Evolutionary conservation across 2,888 invertebrate species (phyloP).

Genomic region (Sympetrum striolatum): DNA sequence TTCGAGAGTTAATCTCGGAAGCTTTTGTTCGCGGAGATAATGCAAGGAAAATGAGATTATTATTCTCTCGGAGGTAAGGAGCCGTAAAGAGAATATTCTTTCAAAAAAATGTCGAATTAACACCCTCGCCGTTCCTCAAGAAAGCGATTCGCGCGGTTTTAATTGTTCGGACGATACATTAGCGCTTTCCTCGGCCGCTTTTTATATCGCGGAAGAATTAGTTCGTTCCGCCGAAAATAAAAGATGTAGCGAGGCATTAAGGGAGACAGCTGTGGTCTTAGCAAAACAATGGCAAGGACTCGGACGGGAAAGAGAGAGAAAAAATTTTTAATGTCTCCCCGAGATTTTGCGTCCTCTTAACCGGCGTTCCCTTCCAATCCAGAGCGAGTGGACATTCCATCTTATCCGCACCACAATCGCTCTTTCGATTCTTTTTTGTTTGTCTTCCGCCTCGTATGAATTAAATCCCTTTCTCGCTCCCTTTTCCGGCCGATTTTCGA

Average conservation of each 20-base stretch:
- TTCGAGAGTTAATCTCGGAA: too few relatives aligned
- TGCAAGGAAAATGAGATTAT: too few relatives aligned
- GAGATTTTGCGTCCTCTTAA: background rate
- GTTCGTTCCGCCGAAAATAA: too few relatives aligned
- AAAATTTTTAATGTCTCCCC: background rate
- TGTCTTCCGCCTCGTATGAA: background rate
- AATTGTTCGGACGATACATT: too few relatives aligned
- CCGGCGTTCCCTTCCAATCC: background rate
- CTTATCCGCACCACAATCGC: constrained; percentile 20
- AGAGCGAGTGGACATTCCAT: constrained; percentile 24
- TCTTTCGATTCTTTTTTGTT: background rate
- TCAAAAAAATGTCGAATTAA: too few relatives aligned
- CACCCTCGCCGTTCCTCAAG: too few relatives aligned
- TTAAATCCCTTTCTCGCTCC: background rate
- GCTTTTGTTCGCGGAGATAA: too few relatives aligned
- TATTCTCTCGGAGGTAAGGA: too few relatives aligned
- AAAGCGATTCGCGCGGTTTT: too few relatives aligned
- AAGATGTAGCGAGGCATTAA: background rate
- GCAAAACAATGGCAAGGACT: background rate
- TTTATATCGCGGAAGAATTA: too few relatives aligned
- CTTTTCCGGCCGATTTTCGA: background rate
- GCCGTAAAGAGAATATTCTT: too few relatives aligned
- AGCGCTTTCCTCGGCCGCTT: too few relatives aligned
- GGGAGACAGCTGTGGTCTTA: background rate
- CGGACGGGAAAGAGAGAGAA: background rate